Evolutionary conservation across 2,888 invertebrate genomes (phyloP), one percentile per base, ranked within the genome.

Genomic region (Ernsta delagoae): DNA sequence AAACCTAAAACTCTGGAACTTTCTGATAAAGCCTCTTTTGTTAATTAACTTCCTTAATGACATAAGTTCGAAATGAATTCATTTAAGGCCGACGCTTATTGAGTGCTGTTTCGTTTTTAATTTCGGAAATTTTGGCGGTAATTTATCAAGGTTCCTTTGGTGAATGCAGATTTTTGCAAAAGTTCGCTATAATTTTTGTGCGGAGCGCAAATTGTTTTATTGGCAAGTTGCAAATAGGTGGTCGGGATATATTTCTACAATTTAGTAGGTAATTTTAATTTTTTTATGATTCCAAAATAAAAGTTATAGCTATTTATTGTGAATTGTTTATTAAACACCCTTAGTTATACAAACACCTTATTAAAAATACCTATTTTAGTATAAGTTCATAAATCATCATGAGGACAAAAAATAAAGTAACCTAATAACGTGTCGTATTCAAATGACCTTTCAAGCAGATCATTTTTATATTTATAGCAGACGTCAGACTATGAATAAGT

Each of bases 21-120:
- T 84, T 77, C 77, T 79, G 77, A 85, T 84, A 84, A 83, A 85
- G 85, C 83, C 75, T 81, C 79, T 81, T 79, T 80, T 77, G 79
- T 81, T 83, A 83, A 83, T 83, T 83, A 83, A 83, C 78, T 83
- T 82, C 76, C 76, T 80, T 83, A 83, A 83, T 76, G 77, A 79
- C 74, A 74, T 74, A 79, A 78, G 75, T 79, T 78, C 73, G 59
- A 64, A 73, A 70, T 72, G 72, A 72, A 76, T 74, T 72, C 66
- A 59, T 63, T 68, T 61, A 68, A 45, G 65, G 68, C 67, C 71
- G 62, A 61, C 65, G 71, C 73, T 76, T 75, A 73, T 75, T 73
- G 72, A 75, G 74, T 77, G 75, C 72, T 75, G 74, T 76, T 77
- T 75, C 75, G 74, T 75, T 75, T 73, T 75, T 73, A 71, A 69